phyloP scores from a whole-genome alignment of 2,888 invertebrate species.

The Dolomedes plantarius region DNA sequence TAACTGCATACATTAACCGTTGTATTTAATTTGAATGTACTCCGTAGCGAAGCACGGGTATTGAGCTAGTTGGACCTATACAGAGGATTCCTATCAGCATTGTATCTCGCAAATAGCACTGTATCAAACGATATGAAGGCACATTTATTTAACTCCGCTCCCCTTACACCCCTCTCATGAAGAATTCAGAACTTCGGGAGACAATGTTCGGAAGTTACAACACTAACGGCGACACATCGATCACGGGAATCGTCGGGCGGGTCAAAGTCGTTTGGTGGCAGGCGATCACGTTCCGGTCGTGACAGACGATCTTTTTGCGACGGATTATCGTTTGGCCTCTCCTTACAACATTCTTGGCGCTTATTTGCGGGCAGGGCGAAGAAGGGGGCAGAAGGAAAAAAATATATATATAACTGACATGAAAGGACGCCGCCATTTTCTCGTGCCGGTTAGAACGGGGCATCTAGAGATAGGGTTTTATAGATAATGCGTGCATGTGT shows the following conservation, averaged over 20 bases:
- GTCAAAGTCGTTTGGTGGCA: constrained; percentile 29
- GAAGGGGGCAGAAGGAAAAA: not conserved
- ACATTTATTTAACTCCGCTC: no score
- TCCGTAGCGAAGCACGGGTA: no score
- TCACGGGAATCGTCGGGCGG: constrained; percentile 24
- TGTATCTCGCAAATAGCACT: no score
- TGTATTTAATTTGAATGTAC: no score
- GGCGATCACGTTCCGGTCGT: constrained; percentile 32
- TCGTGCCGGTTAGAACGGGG: no score
- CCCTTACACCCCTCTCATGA: not conserved
- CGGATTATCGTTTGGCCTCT: constrained; percentile 25
- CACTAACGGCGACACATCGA: constrained; percentile 29
- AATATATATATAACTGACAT: not conserved
- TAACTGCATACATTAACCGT: no score
- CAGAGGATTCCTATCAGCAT: no score
- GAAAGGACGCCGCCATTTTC: no score
- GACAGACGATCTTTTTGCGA: constrained; percentile 46
- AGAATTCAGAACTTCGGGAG: not conserved
- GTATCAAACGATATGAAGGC: no score
- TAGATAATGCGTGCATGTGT: no score
- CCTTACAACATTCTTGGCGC: constrained; percentile 1
- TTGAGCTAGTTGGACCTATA: no score
- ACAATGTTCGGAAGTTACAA: constrained; percentile 1
- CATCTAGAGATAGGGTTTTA: no score
- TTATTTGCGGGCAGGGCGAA: constrained; percentile 8